Evolutionary conservation across 2,797 vertebrate species (phyloP).

Genomic region (Sebastes glaucus): DNA sequence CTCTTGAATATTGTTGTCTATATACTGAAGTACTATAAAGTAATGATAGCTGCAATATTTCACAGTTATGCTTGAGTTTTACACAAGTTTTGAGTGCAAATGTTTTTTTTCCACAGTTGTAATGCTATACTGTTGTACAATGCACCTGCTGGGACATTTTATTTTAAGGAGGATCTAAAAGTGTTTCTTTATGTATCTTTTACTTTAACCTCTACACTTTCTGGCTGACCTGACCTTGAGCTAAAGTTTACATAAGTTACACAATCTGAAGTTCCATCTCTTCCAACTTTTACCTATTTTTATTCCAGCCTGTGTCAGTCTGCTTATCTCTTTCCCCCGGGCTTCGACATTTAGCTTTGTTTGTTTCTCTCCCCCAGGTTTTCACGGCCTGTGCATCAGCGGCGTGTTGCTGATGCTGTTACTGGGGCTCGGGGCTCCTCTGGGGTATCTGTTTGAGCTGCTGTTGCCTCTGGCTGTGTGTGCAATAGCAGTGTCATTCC

Average conservation of each 20-base stretch:
- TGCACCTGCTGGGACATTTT: not conserved
- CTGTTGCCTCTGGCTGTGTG: slow-evolving; percentile 85
- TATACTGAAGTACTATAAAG: not conserved
- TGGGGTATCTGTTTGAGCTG: slow-evolving; percentile 84
- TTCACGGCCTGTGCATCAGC: slow-evolving; percentile 83
- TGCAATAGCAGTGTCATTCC: slow-evolving; percentile 78
- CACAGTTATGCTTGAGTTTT: not conserved
- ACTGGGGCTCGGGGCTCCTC: slow-evolving; percentile 76
- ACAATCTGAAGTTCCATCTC: not conserved
- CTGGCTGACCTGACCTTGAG: not conserved
- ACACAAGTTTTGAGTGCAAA: not conserved
- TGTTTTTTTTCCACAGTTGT: not conserved
- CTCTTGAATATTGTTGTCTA: not conserved
- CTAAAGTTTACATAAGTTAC: slow-evolving; percentile 15
- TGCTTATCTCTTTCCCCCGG: slow-evolving; percentile 7
- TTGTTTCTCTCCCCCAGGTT: slow-evolving; percentile 79
- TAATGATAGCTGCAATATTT: not conserved
- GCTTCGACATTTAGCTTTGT: slow-evolving; percentile 33
- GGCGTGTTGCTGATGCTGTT: slow-evolving; percentile 76
- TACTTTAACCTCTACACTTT: not conserved
- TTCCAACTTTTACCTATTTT: slow-evolving; percentile 15
- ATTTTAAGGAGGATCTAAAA: not conserved
- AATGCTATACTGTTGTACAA: not conserved
- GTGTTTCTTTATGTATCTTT: not conserved
- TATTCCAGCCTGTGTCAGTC: not conserved